A percentile compares a stretch with the other conserved stretches of the same genome.
phyloP scores from a whole-genome alignment of 2,888 invertebrate species.

The Synanthedon andrenaeformis region DNA sequence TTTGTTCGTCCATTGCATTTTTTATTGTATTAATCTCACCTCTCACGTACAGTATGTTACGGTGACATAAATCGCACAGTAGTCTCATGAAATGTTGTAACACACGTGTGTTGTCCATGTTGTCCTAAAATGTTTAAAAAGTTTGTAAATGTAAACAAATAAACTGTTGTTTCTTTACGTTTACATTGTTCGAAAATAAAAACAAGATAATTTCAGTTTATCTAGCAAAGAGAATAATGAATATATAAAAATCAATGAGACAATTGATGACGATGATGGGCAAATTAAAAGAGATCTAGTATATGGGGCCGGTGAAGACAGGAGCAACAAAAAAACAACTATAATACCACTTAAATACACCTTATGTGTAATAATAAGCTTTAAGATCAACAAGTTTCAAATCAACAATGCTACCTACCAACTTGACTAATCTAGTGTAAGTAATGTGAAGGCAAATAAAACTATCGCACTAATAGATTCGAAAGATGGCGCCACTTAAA shows the following conservation, averaged over 20 bases:
- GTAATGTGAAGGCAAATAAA: no score
- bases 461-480: no score
- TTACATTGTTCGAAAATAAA: no score
- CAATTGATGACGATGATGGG: not conserved
- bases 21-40: conserved; percentile 71
- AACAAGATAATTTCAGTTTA: no score
- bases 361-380: no score
- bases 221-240: no score
- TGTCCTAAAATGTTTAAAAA: conserved; percentile 69
- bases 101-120: conserved; percentile 63
- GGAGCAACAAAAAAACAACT: conserved; percentile 51
- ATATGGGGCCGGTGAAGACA: conserved; percentile 59
- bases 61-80: conserved; percentile 66
- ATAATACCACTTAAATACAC: conserved; percentile 27
- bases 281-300: conserved; percentile 11
- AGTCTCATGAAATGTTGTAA: conserved; percentile 65
- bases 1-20: conserved; percentile 63
- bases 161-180: no score
- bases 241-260: no score
- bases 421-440: no score
- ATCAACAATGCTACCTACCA: no score
- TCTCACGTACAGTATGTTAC: conserved; percentile 69
- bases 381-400: no score
- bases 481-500: no score
- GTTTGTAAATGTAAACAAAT: not conserved